Evolutionary conservation across 2,888 invertebrate species (phyloP).

Genomic region (Emmelina monodactyla): DNA sequence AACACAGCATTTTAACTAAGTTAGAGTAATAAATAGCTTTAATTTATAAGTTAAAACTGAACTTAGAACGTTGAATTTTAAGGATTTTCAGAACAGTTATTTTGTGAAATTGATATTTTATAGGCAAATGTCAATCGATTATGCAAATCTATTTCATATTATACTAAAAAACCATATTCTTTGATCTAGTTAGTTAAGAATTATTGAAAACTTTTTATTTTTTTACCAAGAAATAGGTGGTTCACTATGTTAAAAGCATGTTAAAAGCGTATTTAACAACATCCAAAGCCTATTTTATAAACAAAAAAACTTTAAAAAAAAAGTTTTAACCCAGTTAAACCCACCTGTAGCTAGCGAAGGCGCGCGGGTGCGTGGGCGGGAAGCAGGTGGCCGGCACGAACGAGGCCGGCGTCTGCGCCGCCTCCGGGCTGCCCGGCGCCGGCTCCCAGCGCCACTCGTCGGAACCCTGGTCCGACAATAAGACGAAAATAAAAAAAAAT

Average conservation of each 20-base stretch:
- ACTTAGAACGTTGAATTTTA: no score
- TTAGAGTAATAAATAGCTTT: not conserved
- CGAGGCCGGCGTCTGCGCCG: conserved; percentile 43
- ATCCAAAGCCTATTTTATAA: not conserved
- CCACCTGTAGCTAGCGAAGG: conserved; percentile 46
- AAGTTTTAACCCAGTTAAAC: no score
- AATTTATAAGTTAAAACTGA: not conserved
- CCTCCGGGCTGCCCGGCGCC: conserved; percentile 47
- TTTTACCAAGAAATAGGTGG: no score
- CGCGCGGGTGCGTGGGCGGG: conserved; percentile 38
- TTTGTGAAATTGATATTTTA: no score
- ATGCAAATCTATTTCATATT: no score
- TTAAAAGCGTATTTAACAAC: no score
- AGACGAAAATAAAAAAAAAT: no score
- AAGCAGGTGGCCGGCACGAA: conserved; percentile 48
- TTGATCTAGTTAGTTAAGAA: not conserved
- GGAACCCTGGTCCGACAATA: conserved; percentile 21
- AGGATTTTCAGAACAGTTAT: not conserved
- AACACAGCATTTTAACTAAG: conserved; percentile 1
- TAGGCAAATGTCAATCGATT: no score
- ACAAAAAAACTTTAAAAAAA: not conserved
- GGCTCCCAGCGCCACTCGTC: conserved; percentile 41
- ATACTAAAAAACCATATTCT: no score
- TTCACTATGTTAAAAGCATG: no score
- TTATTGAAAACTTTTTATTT: not conserved